Evolutionary conservation across 2,113 vertebrate species (phyloP).

Genomic region (Jaculus jaculus): DNA sequence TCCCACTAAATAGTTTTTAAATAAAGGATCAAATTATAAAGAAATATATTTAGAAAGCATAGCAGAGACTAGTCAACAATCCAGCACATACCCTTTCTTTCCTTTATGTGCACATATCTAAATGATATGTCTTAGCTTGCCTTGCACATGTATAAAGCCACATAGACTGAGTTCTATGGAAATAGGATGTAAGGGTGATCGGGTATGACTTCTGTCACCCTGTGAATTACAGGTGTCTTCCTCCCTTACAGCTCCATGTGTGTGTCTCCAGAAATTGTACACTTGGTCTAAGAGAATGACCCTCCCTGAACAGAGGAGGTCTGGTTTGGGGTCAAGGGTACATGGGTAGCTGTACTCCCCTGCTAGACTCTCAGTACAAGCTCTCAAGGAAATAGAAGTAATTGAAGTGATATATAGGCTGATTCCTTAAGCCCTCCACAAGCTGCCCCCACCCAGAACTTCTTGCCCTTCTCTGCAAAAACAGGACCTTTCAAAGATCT

Average conservation of each 20-base stretch:
- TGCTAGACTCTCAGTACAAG: no score
- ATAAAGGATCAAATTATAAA: conserved; percentile 34
- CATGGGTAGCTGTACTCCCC: no score
- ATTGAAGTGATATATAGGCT: neutral
- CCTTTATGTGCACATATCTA: neutral
- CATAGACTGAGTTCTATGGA: neutral
- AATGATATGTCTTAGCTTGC: neutral
- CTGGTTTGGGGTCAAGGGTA: no score
- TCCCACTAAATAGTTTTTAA: conserved; percentile 34
- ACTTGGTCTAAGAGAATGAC: no score
- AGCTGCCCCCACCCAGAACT: neutral
- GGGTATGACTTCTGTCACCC: no score
- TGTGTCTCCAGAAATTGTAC: no score
- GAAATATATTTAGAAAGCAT: neutral
- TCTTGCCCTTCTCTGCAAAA: neutral
- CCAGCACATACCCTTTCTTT: neutral
- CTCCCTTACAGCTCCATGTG: no score
- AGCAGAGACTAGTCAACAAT: neutral
- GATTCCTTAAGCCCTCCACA: neutral
- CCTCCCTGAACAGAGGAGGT: no score
- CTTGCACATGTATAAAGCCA: neutral
- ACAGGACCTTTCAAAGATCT: neutral
- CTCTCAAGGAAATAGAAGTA: neutral
- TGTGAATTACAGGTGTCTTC: no score
- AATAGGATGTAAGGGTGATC: no score